These are phyloP conservation scores for Hydropsyche betteni DNA, from an alignment of 2,888 invertebrate species.

Conservation along the genomic window DNA sequence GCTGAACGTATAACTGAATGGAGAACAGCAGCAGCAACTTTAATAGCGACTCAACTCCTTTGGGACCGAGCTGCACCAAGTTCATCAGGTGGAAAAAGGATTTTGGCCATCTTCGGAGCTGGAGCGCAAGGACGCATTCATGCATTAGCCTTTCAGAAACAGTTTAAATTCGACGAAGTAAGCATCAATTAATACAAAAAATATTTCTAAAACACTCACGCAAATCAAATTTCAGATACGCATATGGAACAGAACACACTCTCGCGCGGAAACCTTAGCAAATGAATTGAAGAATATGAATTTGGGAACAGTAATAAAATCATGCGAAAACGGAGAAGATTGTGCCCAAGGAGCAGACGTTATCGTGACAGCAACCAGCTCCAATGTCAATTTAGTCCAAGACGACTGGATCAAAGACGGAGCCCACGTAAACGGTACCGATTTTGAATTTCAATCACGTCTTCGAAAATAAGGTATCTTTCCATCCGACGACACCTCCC, in stretches of 20 bases:
- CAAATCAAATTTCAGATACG: slow-evolving; percentile 56
- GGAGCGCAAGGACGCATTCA: slow-evolving; percentile 65
- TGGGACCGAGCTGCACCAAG: slow-evolving; percentile 51
- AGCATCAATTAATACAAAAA: slow-evolving; percentile 11
- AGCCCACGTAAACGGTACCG: slow-evolving; percentile 70
- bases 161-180: slow-evolving; percentile 61
- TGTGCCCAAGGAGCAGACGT: slow-evolving; percentile 69
- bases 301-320: slow-evolving; percentile 52
- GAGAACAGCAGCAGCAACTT: slow-evolving; percentile 69
- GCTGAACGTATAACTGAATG: slow-evolving; percentile 67
- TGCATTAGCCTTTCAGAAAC: slow-evolving; percentile 62
- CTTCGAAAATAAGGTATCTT: not conserved
- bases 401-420: slow-evolving; percentile 64
- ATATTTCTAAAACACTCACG: not conserved
- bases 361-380: slow-evolving; percentile 69
- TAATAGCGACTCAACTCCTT: slow-evolving; percentile 66
- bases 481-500: not conserved
- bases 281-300: slow-evolving; percentile 55
- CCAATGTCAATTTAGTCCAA: slow-evolving; percentile 63
- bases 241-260: slow-evolving; percentile 66
- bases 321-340: slow-evolving; percentile 56
- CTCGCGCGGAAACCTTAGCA: slow-evolving; percentile 57
- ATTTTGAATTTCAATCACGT: not conserved
- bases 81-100: slow-evolving; percentile 47
- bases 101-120: slow-evolving; percentile 64